phyloP scores from a whole-genome alignment of 2,888 invertebrate genomes.

The Thyatira batis region DNA sequence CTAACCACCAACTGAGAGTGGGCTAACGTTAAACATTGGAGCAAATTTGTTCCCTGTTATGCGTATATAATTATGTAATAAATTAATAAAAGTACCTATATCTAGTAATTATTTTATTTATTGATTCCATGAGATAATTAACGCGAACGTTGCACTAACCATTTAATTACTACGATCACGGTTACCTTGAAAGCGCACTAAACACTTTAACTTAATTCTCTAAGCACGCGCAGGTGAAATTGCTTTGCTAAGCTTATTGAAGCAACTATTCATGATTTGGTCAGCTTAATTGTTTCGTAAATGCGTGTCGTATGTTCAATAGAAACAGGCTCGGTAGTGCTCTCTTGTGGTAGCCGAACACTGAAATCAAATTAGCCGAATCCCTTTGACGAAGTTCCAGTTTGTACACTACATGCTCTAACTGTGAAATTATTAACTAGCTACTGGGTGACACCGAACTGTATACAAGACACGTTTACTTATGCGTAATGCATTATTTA shows the following conservation, averaged over 20 bases:
- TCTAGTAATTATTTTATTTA: background rate
- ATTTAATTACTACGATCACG: too few relatives aligned
- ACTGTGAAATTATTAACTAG: conserved; percentile 54
- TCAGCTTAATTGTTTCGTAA: conserved; percentile 34
- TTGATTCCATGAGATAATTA: background rate
- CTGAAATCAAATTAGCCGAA: conserved; percentile 65
- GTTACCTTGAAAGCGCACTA: background rate
- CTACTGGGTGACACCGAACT: conserved; percentile 29
- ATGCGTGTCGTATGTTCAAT: conserved; percentile 47
- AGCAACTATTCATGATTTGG: conserved; percentile 1
- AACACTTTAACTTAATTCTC: background rate
- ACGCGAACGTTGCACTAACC: too few relatives aligned
- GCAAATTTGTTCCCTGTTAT: conserved; percentile 42
- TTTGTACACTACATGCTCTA: conserved; percentile 44
- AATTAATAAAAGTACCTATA: conserved; percentile 12
- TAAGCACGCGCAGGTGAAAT: background rate
- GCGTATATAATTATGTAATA: conserved; percentile 11
- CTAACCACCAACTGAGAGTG: conserved; percentile 14
- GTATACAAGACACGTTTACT: conserved; percentile 23
- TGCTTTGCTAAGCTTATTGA: background rate
- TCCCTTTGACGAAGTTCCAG: conserved; percentile 62
- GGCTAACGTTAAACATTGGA: conserved; percentile 38
- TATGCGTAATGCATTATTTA: conserved; percentile 10
- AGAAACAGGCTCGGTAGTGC: conserved; percentile 26
- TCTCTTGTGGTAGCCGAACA: conserved; percentile 56